Conservation (phyloP, 2,113 vertebrate genomes). For the Hippopotamus amphibius region DNA sequence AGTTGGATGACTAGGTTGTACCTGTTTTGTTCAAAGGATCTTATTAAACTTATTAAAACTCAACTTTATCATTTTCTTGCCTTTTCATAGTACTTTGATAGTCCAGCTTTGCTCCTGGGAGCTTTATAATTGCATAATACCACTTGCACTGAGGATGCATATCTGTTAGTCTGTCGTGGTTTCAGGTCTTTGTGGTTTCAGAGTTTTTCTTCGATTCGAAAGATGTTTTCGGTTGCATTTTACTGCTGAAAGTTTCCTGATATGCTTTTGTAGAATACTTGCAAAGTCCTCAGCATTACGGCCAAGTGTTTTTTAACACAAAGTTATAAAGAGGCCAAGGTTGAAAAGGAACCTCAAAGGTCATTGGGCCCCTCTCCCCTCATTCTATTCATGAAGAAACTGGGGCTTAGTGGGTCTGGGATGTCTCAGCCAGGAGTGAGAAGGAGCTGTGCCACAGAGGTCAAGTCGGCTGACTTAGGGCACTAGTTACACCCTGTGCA, state of each 20-base stretch:
- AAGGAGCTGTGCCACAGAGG: background rate
- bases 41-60: slow-evolving; percentile 25
- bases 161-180: background rate
- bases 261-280: slow-evolving; percentile 65
- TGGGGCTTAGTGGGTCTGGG: background rate
- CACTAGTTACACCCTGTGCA: background rate
- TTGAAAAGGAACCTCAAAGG: background rate
- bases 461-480: background rate
- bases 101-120: background rate
- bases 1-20: background rate
- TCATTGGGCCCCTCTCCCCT: background rate
- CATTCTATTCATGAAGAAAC: background rate
- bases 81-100: background rate
- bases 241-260: slow-evolving; percentile 38
- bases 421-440: background rate
- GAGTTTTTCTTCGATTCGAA: background rate
- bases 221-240: slow-evolving; percentile 57
- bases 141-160: background rate
- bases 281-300: background rate
- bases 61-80: background rate
- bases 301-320: background rate
- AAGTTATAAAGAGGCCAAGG: background rate
- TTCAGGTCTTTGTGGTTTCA: slow-evolving; percentile 63
- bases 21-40: background rate
- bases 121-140: background rate